Conservation (phyloP, 2,888 invertebrate genomes). For the Agrochola lychnidis region DNA sequence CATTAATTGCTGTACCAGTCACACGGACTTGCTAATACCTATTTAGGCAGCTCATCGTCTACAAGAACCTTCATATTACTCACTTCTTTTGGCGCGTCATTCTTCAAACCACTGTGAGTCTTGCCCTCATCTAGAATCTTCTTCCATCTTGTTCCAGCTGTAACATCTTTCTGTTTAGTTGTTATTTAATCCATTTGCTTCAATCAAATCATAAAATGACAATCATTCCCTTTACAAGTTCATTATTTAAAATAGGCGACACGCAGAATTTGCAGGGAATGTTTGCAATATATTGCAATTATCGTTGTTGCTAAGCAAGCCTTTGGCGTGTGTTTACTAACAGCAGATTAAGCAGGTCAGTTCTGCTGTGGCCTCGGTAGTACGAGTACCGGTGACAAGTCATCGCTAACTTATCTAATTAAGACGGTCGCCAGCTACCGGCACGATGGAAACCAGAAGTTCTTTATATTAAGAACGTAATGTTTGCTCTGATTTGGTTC, state of each 20-base stretch:
- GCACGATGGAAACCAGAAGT: not conserved
- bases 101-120: not conserved
- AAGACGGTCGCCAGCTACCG: constrained; percentile 13
- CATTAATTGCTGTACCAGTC: constrained; percentile 14
- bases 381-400: not conserved
- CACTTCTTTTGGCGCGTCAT: not conserved
- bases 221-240: not conserved
- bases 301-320: constrained; percentile 4
- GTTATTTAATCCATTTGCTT: not conserved
- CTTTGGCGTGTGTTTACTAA: constrained; percentile 18
- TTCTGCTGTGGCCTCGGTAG: constrained; percentile 16
- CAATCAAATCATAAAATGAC: not conserved
- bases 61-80: constrained; percentile 1
- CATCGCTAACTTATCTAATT: constrained; percentile 51
- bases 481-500: not conserved
- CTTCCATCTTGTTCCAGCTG: not conserved
- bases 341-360: constrained; percentile 40
- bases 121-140: not conserved
- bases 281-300: not conserved
- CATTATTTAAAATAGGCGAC: not conserved
- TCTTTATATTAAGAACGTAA: constrained; percentile 3
- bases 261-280: not conserved
- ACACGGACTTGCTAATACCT: not conserved
- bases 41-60: not conserved
- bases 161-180: not conserved